Base-by-base conservation (phyloP, 2,113 vertebrate species). In the Rhynchopsitta pachyrhyncha region DNA sequence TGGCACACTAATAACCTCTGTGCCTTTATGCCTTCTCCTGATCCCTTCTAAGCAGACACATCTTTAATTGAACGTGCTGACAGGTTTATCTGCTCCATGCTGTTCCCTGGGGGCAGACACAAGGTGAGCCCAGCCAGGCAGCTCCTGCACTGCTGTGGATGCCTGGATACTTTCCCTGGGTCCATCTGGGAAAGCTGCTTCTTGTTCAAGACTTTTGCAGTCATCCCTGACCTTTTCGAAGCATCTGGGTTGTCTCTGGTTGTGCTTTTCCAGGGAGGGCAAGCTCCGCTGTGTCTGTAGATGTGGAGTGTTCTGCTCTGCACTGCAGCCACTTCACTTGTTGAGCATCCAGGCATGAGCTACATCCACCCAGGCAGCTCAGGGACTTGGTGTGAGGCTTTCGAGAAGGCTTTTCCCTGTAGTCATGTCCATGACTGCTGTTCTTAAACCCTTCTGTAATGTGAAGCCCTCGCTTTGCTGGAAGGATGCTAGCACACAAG, bases 311-410 rank as follows among this genome's bases (percentile, higher is more conserved):
- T 49, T 82, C 52, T 74, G 20, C 55, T n/a, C 67, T 80, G 33
- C 57, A 16, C 66, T 31, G 29, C 17, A 67, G 41, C 33, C 31
- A 2, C 49, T 66, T 37, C 0, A 2, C 17, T 20, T 20, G 29
- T 46, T 39, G 46, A 67, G 29, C 41, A 17, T 10, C 31, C 28
- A 29, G 31, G 22, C 12, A 12, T 1, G 4, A 39, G 22, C 1
- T 7, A 16, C 1, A 1, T 3, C 37, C 27, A 39, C 13, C 1
- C 1, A 3, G 17, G 44, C 4, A 24, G 28, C 24, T 66, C 10
- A 0, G 41, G 28, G 24, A 1, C 73, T 86, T 17, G 23, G 29
- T 41, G 37, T 59, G 59, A 15, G 25, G 18, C 12, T 44, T 24
- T 55, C 42, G 52, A 53, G 63, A 71, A 63, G 71, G 19, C 28